These are phyloP conservation scores for Leptobrachium ailaonicum DNA, from an alignment of 2,113 vertebrate genomes.

Conservation along the genomic window DNA sequence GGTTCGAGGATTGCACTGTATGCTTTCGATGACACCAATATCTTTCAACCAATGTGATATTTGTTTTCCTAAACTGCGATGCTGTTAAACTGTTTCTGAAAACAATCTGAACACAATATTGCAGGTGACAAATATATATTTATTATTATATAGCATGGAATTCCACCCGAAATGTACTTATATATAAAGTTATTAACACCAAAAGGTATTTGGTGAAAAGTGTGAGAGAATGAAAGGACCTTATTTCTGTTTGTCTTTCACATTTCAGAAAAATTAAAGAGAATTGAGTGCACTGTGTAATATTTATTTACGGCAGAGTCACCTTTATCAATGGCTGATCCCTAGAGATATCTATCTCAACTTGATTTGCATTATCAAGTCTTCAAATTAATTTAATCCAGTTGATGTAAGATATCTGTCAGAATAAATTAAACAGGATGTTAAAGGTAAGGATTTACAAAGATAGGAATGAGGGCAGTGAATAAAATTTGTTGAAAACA, in stretches of 20 bases:
- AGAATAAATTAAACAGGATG: too few relatives aligned
- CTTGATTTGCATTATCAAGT: too few relatives aligned
- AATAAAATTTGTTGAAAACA: too few relatives aligned
- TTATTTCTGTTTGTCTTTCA: neutral
- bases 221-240: neutral
- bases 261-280: neutral
- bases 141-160: neutral
- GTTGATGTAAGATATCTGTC: too few relatives aligned
- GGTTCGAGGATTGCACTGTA: neutral
- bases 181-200: conserved; percentile 15
- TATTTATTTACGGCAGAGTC: too few relatives aligned
- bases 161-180: neutral
- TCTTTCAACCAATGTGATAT: neutral
- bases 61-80: neutral
- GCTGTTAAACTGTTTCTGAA: neutral
- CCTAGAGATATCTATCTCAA: too few relatives aligned
- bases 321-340: too few relatives aligned
- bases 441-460: too few relatives aligned
- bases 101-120: conserved; percentile 32
- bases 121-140: conserved; percentile 30
- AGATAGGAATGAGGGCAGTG: too few relatives aligned
- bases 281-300: too few relatives aligned
- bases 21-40: neutral
- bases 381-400: too few relatives aligned
- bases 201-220: conserved; percentile 3